Conservation (phyloP, 2,888 invertebrate species). For the Drosophila lutescens region DNA sequence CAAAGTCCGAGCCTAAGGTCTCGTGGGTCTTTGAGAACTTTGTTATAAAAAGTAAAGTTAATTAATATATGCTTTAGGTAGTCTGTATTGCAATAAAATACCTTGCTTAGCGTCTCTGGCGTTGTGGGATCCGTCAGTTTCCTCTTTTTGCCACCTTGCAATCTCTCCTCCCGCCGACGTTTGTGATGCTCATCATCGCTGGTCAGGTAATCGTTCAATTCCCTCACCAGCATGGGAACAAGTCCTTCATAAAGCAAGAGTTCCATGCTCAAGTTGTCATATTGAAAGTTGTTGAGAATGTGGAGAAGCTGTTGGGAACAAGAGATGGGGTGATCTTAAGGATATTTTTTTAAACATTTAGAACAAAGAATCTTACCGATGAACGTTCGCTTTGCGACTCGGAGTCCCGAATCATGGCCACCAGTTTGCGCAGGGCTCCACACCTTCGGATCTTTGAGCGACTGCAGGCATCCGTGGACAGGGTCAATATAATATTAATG, state of each 20-base stretch:
- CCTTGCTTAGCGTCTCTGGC: constrained; percentile 73
- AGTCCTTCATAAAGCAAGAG: constrained; percentile 86
- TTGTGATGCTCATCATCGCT: constrained; percentile 82
- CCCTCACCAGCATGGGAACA: constrained; percentile 85
- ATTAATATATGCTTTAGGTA: not conserved
- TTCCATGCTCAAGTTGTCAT: constrained; percentile 85
- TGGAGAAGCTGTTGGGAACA: constrained; percentile 68
- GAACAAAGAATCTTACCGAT: constrained; percentile 58
- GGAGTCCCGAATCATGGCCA: constrained; percentile 81
- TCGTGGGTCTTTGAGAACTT: constrained; percentile 79
- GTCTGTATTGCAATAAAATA: constrained; percentile 27
- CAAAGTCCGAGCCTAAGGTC: constrained; percentile 70
- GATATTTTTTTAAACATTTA: too few relatives aligned
- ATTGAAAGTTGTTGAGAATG: constrained; percentile 85
- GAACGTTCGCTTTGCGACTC: constrained; percentile 80
- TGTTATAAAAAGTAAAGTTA: not conserved
- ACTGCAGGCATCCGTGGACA: constrained; percentile 83
- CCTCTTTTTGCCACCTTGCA: constrained; percentile 77
- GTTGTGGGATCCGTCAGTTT: constrained; percentile 71
- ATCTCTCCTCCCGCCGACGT: constrained; percentile 81
- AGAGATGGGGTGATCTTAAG: too few relatives aligned
- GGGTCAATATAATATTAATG: constrained; percentile 82
- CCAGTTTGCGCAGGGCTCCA: constrained; percentile 81
- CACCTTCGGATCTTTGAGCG: constrained; percentile 83
- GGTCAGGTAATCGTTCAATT: constrained; percentile 83